Evolutionary conservation across 2,888 invertebrate genomes (phyloP).

Genomic region (Autographa pulchrina): DNA sequence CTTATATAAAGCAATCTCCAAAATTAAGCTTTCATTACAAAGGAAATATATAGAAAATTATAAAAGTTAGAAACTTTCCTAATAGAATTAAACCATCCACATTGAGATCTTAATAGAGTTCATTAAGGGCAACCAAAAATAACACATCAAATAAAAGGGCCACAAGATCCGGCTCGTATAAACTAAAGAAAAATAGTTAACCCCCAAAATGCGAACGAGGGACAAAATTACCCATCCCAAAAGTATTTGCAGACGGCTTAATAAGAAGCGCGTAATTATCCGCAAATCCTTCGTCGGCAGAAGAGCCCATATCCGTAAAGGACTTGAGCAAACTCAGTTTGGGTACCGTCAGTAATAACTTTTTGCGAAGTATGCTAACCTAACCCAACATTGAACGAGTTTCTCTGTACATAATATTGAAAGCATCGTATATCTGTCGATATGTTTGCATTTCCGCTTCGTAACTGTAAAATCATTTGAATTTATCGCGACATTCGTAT

Average conservation of each 20-base stretch:
- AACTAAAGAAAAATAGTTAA: conserved; percentile 61
- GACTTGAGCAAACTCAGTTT: conserved; percentile 77
- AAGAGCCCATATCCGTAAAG: conserved; percentile 72
- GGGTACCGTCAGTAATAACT: conserved; percentile 73
- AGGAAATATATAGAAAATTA: not conserved
- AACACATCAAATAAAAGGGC: conserved; percentile 28
- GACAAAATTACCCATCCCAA: conserved; percentile 67
- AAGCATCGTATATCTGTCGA: conserved; percentile 51
- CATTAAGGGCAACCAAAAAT: conserved; percentile 28
- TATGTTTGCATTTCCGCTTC: conserved; percentile 59
- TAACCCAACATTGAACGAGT: conserved; percentile 59
- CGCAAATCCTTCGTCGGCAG: conserved; percentile 71
- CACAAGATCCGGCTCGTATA: conserved; percentile 38
- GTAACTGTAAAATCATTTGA: conserved; percentile 60
- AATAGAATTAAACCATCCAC: conserved; percentile 17
- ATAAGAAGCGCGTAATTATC: conserved; percentile 81
- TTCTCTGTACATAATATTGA: conserved; percentile 59
- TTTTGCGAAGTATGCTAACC: conserved; percentile 68
- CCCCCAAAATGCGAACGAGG: conserved; percentile 57
- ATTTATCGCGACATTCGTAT: conserved; percentile 42
- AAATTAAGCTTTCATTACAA: conserved; percentile 1
- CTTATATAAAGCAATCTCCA: not conserved
- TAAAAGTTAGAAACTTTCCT: conserved; percentile 9
- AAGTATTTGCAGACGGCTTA: conserved; percentile 80
- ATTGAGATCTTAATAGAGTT: conserved; percentile 13